A percentile compares a stretch with the other conserved stretches of the same genome.
Evolutionary conservation across 2,113 vertebrate species (phyloP).

Genomic region (Gnathonemus echidnorhynchus): DNA sequence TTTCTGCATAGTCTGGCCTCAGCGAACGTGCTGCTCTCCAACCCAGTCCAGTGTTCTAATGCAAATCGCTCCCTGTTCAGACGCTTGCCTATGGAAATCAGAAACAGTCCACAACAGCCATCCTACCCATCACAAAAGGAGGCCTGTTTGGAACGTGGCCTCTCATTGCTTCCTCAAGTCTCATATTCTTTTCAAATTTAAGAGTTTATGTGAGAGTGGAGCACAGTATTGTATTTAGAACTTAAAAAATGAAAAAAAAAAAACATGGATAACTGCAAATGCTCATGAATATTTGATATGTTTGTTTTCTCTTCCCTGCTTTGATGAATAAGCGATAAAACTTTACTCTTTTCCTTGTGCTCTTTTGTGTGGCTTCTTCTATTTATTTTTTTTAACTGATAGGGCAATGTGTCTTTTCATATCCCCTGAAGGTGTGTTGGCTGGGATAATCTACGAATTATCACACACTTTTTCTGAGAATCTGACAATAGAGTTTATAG

Average conservation of each 20-base stretch:
- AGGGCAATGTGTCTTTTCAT: not conserved
- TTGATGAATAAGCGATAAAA: not conserved
- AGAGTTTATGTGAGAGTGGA: not conserved
- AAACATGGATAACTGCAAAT: not conserved
- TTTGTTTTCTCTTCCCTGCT: not conserved
- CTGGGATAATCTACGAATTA: not conserved
- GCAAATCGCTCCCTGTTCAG: conserved; percentile 40
- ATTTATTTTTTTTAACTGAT: not conserved
- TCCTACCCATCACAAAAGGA: conserved; percentile 34
- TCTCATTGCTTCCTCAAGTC: not conserved
- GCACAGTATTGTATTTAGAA: not conserved
- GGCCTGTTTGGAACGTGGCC: conserved; percentile 24
- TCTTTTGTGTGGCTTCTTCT: not conserved
- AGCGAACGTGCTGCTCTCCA: not conserved
- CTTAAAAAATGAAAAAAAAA: not conserved
- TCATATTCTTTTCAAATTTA: conserved; percentile 10
- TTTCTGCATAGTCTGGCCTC: not conserved
- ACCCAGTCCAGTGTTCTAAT: conserved; percentile 39
- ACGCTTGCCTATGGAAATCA: conserved; percentile 48
- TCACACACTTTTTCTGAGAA: not conserved
- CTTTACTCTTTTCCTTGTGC: not conserved
- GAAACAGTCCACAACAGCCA: conserved; percentile 30
- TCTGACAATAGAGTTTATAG: not conserved
- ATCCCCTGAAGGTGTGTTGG: not conserved
- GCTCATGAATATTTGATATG: conserved; percentile 11